Percentiles rank a stretch among this genome's conserved stretches.
Evolutionary conservation across 1,140 invertebrate genomes (phyloP).

Genomic region (Archivesica marissinica): DNA sequence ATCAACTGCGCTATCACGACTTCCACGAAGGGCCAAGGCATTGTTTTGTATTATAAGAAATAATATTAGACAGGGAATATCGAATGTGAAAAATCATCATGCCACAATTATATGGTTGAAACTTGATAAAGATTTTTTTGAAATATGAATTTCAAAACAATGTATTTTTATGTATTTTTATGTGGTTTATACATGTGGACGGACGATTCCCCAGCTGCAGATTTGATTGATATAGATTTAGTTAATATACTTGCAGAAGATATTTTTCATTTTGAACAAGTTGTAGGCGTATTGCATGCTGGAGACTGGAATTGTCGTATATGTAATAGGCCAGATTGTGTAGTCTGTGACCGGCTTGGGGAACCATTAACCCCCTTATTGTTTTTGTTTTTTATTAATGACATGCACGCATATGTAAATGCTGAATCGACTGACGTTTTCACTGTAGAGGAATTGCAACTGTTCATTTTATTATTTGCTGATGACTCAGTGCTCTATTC

Average conservation of each 20-base stretch:
- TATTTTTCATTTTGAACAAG: constrained; percentile 20
- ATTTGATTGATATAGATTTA: constrained; percentile 5
- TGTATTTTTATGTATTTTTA: constrained; percentile 28
- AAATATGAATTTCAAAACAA: neutral
- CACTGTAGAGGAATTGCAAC: too few relatives aligned
- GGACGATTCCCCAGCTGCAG: neutral
- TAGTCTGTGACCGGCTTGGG: neutral
- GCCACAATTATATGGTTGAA: constrained; percentile 33
- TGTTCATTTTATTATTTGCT: too few relatives aligned
- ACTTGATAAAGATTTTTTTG: constrained; percentile 17
- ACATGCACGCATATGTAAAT: too few relatives aligned
- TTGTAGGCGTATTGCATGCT: neutral
- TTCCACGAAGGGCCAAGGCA: neutral
- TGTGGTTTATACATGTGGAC: too few relatives aligned
- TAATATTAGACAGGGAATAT: neutral
- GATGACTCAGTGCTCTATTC: too few relatives aligned
- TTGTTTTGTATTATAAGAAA: neutral
- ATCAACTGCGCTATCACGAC: too few relatives aligned
- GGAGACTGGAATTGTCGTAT: constrained; percentile 18
- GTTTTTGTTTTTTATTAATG: too few relatives aligned
- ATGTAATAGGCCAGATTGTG: neutral
- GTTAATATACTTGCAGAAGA: neutral
- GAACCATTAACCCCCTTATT: too few relatives aligned
- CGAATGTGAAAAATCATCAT: constrained; percentile 8
- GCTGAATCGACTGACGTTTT: too few relatives aligned